Evolutionary conservation across 1,140 invertebrate species (phyloP), one percentile per base, ranked within the genome.

Genomic region (Calycopis cecrops): DNA sequence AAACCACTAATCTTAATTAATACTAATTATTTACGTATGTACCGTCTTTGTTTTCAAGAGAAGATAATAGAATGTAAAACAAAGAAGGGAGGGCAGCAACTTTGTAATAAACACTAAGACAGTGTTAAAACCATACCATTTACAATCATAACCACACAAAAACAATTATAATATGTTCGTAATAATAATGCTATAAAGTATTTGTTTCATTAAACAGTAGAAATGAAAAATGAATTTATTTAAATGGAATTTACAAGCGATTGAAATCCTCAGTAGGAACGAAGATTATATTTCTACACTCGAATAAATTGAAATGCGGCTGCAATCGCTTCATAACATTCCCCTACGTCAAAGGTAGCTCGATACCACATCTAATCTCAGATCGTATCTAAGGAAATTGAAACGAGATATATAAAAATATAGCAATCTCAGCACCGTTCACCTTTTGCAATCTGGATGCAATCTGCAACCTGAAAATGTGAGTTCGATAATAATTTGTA

Each of bases 321-420:
- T 53, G 37, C 50, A 21, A 53, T 17, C 8, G 38, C 16, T 44
- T 34, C 52, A 21, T 33, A 47, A 42, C 28, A 34, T 44, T 54
- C 10, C 38, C 40, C 21, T 38, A 54, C 52, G 42, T 54, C 52
- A 54, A 54, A 54, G 40, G 52, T 54, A 54, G 33, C 40, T 54
- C 52, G 21, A 54, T 54, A 42, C 38, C 33, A 42, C 51, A 56
- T 62, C 54, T 65, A 59, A 65, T 65, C 63, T 62, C 47, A 54
- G 60, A 65, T 61, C 54, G 57, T 52, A 62, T 57, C 63, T 53
- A 53, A 61, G 54, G 59, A 60, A 62, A 65, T 65, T 65, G 63
- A 65, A 62, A 62, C 53, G 60, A 65, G 57, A 65, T 65, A 47
- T 53, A 65, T 65, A 65, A 60, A 63, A 65, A 59, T 61, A 59